These are phyloP conservation scores for Pinctada fucata DNA, from an alignment of 2,888 invertebrate species.

Conservation along the genomic window DNA sequence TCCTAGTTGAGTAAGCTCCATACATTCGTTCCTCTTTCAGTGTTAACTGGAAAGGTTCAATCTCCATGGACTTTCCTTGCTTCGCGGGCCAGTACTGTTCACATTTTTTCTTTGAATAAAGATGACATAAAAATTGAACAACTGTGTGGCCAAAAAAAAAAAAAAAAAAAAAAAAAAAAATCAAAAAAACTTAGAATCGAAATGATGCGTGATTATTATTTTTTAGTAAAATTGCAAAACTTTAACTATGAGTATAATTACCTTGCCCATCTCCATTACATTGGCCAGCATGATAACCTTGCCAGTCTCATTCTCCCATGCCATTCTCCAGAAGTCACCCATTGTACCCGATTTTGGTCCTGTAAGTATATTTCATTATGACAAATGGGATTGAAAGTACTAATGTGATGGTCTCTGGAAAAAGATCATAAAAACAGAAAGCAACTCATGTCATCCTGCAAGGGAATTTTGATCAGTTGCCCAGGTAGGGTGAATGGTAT, in stretches of 20 bases:
- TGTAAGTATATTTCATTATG: background rate
- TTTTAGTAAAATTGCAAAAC: too few relatives aligned
- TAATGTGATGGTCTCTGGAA: too few relatives aligned
- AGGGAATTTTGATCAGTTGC: too few relatives aligned
- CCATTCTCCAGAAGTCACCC: slow-evolving; percentile 8
- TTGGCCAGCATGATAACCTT: slow-evolving; percentile 2
- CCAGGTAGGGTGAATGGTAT: too few relatives aligned
- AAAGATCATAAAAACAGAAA: too few relatives aligned
- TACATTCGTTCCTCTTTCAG: background rate
- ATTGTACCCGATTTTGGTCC: background rate
- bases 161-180: too few relatives aligned
- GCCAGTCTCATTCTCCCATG: background rate
- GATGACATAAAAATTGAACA: too few relatives aligned
- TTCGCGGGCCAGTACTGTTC: background rate
- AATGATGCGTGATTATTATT: too few relatives aligned
- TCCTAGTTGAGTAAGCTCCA: background rate
- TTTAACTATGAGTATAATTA: background rate
- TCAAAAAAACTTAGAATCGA: too few relatives aligned
- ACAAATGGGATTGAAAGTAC: too few relatives aligned
- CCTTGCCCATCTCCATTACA: background rate
- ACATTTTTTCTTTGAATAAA: background rate
- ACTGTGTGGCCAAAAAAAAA: too few relatives aligned
- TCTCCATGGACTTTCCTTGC: background rate
- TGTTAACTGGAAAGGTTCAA: background rate
- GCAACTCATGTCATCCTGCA: too few relatives aligned